These are phyloP conservation scores for Amorpha juglandis DNA, from an alignment of 2,888 invertebrate genomes.

Conservation along the genomic window DNA sequence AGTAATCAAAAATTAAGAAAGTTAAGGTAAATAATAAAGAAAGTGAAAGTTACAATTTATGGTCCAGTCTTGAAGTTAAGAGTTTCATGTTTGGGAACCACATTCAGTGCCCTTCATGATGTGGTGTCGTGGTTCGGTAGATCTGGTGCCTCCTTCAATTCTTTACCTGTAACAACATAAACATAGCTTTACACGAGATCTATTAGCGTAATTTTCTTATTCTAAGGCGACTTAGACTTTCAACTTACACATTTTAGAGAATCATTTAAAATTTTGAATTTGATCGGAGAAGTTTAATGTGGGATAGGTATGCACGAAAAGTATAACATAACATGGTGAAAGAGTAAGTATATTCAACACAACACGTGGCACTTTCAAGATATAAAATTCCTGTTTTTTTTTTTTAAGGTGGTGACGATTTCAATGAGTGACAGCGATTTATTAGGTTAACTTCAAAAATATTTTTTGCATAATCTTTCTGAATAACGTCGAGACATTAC, in stretches of 20 bases:
- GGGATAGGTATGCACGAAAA: neutral
- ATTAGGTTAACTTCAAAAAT: no score
- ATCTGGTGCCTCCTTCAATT: neutral
- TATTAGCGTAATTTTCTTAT: neutral
- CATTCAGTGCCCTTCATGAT: constrained; percentile 19
- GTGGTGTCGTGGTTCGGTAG: neutral
- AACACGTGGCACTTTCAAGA: neutral
- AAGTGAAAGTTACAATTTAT: constrained; percentile 24
- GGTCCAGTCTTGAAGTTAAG: constrained; percentile 22
- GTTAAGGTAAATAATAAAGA: neutral
- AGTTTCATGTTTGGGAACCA: constrained; percentile 22
- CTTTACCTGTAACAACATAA: constrained; percentile 18
- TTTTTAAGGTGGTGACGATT: no score
- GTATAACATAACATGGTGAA: no score
- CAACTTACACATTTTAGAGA: neutral
- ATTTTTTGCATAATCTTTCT: no score
- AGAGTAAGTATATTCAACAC: no score
- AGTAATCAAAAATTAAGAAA: neutral
- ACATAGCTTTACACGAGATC: neutral
- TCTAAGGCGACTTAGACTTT: no score
- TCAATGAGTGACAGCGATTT: no score
- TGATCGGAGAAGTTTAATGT: neutral
- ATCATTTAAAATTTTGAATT: neutral
- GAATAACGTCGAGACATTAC: no score
- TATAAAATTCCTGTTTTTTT: neutral